These are phyloP conservation scores for Andrena cerasifolii DNA, from an alignment of 1,140 invertebrate species.

Conservation along the genomic window DNA sequence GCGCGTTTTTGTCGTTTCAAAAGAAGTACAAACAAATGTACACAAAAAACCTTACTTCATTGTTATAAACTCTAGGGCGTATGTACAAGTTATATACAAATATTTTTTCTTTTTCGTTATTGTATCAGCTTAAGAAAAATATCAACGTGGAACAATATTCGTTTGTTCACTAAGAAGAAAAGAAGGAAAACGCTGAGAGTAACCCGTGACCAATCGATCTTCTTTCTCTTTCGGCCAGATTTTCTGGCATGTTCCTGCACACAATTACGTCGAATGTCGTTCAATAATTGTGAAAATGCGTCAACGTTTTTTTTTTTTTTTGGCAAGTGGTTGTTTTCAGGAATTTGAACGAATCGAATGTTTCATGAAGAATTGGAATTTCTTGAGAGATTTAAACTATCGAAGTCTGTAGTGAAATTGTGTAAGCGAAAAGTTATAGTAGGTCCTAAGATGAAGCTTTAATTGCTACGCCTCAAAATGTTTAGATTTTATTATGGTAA, in stretches of 20 bases:
- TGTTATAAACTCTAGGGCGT: slow-evolving; percentile 74
- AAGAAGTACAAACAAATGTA: slow-evolving; percentile 81
- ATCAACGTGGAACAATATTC: slow-evolving; percentile 70
- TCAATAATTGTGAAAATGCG: background rate
- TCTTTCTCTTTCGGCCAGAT: background rate
- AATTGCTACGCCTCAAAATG: background rate
- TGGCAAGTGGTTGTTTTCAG: background rate
- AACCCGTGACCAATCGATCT: background rate
- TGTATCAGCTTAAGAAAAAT: slow-evolving; percentile 70
- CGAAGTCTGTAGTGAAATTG: background rate
- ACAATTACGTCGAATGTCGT: background rate
- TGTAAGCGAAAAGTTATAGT: background rate
- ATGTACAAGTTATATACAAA: slow-evolving; percentile 80
- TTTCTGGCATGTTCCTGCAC: background rate
- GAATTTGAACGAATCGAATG: background rate
- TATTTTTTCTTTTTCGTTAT: slow-evolving; percentile 22
- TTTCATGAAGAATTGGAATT: background rate
- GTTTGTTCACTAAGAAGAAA: slow-evolving; percentile 48
- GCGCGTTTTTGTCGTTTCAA: slow-evolving; percentile 67
- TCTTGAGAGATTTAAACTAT: background rate
- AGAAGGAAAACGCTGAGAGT: slow-evolving; percentile 42
- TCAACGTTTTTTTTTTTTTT: background rate
- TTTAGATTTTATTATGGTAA: background rate
- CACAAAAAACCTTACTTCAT: slow-evolving; percentile 76
- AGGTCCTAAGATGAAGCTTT: background rate